Percentiles rank a stretch among this genome's conserved stretches.
Evolutionary conservation across 2,113 vertebrate species (phyloP).

Genomic region (Cisticola juncidis): DNA sequence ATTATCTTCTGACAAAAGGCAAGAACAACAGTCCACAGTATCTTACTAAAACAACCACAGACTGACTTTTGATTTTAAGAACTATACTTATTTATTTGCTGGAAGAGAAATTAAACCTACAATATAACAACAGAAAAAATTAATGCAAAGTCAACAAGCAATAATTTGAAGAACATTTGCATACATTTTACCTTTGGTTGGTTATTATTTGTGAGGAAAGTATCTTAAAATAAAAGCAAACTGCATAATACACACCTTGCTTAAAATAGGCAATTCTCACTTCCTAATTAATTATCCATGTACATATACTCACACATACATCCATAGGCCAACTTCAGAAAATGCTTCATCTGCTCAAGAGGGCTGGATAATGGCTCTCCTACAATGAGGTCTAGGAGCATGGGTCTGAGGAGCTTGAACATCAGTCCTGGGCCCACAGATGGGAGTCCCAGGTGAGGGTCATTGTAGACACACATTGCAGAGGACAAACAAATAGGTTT

Average conservation of each 20-base stretch:
- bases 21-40: not conserved
- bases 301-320: not conserved
- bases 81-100: not conserved
- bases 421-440: not conserved
- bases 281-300: not conserved
- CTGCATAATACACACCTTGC: fast-evolving
- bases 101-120: not conserved
- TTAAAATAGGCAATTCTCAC: not conserved
- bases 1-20: not conserved
- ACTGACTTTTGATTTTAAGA: not conserved
- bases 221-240: not conserved
- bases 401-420: not conserved
- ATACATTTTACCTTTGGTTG: not conserved
- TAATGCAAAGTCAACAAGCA: not conserved
- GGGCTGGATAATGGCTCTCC: not conserved
- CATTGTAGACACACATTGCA: not conserved
- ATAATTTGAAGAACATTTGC: not conserved
- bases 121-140: not conserved
- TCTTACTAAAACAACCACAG: not conserved
- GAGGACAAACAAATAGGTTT: not conserved
- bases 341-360: not conserved
- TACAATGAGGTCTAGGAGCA: not conserved
- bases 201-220: not conserved
- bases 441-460: not conserved
- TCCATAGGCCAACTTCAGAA: not conserved